Base-by-base conservation (phyloP, 2,113 vertebrate genomes). In the Aegotheles bennettii region DNA sequence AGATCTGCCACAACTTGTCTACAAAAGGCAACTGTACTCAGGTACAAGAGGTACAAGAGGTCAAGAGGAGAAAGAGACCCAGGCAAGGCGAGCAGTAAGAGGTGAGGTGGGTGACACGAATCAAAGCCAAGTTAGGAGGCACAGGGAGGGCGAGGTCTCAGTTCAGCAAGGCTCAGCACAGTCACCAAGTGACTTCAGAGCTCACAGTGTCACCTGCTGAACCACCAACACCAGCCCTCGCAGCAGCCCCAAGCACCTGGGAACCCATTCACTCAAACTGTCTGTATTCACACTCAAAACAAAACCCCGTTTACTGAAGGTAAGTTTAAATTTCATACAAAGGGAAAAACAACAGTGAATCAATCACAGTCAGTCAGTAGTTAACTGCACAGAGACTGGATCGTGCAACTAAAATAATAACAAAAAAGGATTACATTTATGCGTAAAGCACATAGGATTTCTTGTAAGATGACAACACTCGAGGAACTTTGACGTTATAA, bases 51-150 rank as follows among this genome's bases (percentile, higher is more conserved):
- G n/a, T 23, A 33, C 25, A 56, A 59, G 57, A 71, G 25, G 36
- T 64, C 16, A 10, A 21, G 7, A 59, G 21, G 31, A 54, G 42
- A 71, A 74, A 47, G 11, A 11, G 43, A 42, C 7, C 10, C 3
- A 0, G 40, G 42, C 0, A 2, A 43, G 11, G 20, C 7, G 10
- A 59, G 5, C 0, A 1, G 29, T 2, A n/a, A 59, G 25, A 35
- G 38, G 11, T 6, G n/a, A 71, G 24, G 16, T 59, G 24, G 29
- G 65, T n/a, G 50, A 45, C 26, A 24, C 4, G 6, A 10, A 51
- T n/a, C 33, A 68, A 88, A 50, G 21, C 18, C n/a, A 33, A 14
- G 12, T 16, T 7, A 19, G 17, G 15, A 53, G 59, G 51, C n/a
- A 47, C 1, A 0, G 14, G 21, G 11, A 60, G 13, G 31, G 65